phyloP scores from a whole-genome alignment of 1,140 invertebrate species.

The Eumaeus atala region DNA sequence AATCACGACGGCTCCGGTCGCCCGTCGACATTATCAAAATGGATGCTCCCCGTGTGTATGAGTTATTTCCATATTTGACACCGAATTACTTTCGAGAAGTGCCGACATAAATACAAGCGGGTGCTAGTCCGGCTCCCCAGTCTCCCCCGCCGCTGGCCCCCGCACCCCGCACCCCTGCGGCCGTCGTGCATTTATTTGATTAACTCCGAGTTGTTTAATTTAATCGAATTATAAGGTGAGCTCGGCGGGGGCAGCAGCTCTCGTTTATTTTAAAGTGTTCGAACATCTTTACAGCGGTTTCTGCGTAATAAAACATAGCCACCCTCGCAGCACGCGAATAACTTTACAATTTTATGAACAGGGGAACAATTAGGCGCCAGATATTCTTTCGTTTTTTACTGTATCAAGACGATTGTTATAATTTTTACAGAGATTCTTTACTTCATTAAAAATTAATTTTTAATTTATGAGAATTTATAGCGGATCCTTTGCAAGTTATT shows the following conservation, averaged over 20 bases:
- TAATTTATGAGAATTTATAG: slow-evolving; percentile 62
- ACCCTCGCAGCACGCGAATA: slow-evolving; percentile 58
- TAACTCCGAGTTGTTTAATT: slow-evolving; percentile 74
- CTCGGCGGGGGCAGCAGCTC: slow-evolving; percentile 34
- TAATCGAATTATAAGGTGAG: slow-evolving; percentile 71
- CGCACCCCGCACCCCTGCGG: slow-evolving; percentile 37
- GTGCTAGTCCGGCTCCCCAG: slow-evolving; percentile 40
- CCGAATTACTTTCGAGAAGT: slow-evolving; percentile 73
- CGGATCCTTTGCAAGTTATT: not conserved
- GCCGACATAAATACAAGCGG: slow-evolving; percentile 66
- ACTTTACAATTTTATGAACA: slow-evolving; percentile 73
- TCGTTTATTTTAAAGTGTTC: slow-evolving; percentile 65
- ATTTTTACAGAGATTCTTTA: slow-evolving; percentile 62
- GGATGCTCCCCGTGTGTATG: slow-evolving; percentile 66
- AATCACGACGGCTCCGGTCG: slow-evolving; percentile 62
- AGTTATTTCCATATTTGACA: slow-evolving; percentile 74
- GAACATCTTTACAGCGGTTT: slow-evolving; percentile 73
- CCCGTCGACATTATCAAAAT: slow-evolving; percentile 71
- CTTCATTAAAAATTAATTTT: slow-evolving; percentile 67
- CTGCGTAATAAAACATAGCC: slow-evolving; percentile 69
- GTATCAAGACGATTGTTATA: slow-evolving; percentile 53
- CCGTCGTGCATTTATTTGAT: slow-evolving; percentile 72
- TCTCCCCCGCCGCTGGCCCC: slow-evolving; percentile 19
- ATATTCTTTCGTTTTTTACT: slow-evolving; percentile 59
- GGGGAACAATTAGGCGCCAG: slow-evolving; percentile 68